Base-by-base conservation (phyloP, 2,113 vertebrate genomes). In the Butastur rufipennis region DNA sequence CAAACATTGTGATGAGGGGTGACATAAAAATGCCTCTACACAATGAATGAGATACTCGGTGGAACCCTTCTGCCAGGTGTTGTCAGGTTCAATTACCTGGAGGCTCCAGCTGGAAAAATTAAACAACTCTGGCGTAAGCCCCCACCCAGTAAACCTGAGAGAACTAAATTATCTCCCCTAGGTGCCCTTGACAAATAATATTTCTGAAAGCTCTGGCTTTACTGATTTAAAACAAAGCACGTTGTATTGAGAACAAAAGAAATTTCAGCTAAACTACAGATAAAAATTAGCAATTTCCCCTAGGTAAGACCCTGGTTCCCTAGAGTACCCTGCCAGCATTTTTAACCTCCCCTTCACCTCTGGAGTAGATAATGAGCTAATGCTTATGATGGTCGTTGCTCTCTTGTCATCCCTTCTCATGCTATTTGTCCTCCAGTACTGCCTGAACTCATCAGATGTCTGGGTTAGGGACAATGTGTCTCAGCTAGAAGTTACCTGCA, bases 11-110 rank as follows among this genome's bases (percentile, higher is more conserved):
- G 58, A 81, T 58, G 86, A 80, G 68, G 50, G 70, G 66, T 45
- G 84, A 93, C 83, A 95, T 66, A 89, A 95, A 95, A 86, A 81
- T 5, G 43, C 83, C 77, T 95, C 68, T 67, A 27, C 61, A 61
- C 38, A 53, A 34, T 52, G 92, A 84, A 34, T 11, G 77, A 86
- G 77, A 2, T 13, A 26, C 91, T 87, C 5, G 0, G 34, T 62
- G 62, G 89, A 79, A 8, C 74, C 92, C 85, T 87, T 82, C 66
- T 91, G 62, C 81, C 95, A 96, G 90, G 73, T 91, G 73, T 10
- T 87, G 84, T 67, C 84, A 87, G 65, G 66, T 82, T 91, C 93
- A 87, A 47, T 61, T 82, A 75, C 84, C 78, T 70, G 14, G 74
- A 85, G 84, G 31, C 53, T 94, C 62, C 81, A 90, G 73, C 40